Evolutionary conservation across 2,113 vertebrate genomes (phyloP), one percentile per base, ranked within the genome.

Genomic region (Leuciscus idus): DNA sequence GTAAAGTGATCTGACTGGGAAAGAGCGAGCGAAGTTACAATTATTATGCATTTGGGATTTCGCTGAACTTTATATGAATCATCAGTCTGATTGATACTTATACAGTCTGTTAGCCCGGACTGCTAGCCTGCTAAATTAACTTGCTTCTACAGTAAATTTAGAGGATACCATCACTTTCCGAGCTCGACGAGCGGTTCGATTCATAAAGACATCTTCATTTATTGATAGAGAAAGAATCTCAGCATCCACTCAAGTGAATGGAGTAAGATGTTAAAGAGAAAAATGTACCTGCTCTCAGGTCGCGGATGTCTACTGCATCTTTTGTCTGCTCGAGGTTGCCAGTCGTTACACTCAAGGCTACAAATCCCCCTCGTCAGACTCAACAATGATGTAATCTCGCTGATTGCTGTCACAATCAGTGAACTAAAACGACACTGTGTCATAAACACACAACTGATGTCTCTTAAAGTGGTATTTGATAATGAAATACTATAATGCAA

Each of bases 261-360:
- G 9, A 68, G 12, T 72, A 72, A 73, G 68, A 39, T 59, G 50
- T 57, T 73, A 74, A 84, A 39, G 50, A 73, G 82, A 2, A 33
- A 55, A 57, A 57, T 84, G 68, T 84, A 84, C 82, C 82, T 84
- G 82, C 66, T 73, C 82, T 59, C 50, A 74, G 81, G 30, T 84
- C 50, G 30, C 68, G 48, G 68, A 43, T 73, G 68, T 59, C 43
- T 43, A 43, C 50, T 43, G 82, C 82, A 73, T 83, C 81, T 84
- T 19, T 84, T 84, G 82, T 84, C 68, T 59, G 33, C 23, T 28
- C 50, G 33, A 26, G 82, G 82, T 84, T 84, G 82, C 82, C 82
- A 84, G 64, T 39, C 50, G 52, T 73, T 74, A 26, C 50, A 23
- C 68, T 52, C 28, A 10, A 43, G 43, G 9, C 43, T 15, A n/a